These are phyloP conservation scores for Saccostrea echinata DNA, from an alignment of 1,140 invertebrate genomes.

Conservation along the genomic window DNA sequence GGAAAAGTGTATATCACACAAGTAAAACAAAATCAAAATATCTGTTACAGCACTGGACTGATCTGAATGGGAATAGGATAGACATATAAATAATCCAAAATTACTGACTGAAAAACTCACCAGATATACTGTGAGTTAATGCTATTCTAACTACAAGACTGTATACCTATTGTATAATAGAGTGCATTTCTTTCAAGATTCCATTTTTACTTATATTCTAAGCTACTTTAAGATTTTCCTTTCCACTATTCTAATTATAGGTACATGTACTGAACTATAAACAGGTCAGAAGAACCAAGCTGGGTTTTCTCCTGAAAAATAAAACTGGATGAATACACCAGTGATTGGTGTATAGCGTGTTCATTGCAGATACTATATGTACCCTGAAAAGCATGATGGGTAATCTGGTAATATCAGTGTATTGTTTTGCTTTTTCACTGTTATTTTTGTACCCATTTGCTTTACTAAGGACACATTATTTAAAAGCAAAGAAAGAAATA, in stretches of 20 bases:
- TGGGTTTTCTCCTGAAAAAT: too few species aligned
- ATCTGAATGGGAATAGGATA: too few species aligned
- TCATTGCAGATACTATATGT: neutral
- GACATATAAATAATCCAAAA: too few species aligned
- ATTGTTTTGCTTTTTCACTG: neutral
- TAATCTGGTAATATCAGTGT: neutral
- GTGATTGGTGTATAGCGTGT: neutral
- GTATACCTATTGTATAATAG: neutral
- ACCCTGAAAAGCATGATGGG: slow-evolving; percentile 8
- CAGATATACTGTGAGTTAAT: too few species aligned
- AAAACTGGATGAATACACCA: neutral
- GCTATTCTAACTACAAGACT: neutral
- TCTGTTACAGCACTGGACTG: too few species aligned
- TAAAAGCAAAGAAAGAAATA: neutral
- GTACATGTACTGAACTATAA: neutral
- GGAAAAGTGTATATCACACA: too few species aligned
- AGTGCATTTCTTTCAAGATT: neutral
- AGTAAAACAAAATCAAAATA: too few species aligned
- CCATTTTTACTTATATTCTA: neutral
- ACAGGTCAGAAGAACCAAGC: neutral
- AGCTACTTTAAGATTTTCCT: neutral
- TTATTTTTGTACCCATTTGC: neutral
- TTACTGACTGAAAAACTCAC: too few species aligned
- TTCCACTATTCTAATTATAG: neutral
- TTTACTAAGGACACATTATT: neutral